Percentiles rank a stretch among this genome's conserved stretches.
Conservation (phyloP, 2,113 vertebrate species). For the Thinocorus orbignyianus region DNA sequence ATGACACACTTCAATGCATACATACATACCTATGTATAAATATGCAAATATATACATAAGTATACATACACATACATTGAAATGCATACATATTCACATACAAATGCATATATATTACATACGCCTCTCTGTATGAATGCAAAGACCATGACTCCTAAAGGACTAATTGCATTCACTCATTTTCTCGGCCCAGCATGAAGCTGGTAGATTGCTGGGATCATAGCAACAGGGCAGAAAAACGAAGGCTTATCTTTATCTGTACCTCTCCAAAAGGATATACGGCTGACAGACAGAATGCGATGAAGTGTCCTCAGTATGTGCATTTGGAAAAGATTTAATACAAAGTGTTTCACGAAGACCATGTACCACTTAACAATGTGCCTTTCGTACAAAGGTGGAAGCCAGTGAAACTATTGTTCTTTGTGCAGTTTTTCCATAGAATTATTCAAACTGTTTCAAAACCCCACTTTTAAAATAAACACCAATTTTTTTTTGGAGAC, state of each 20-base stretch:
- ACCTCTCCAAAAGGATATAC: slow-evolving; percentile 58
- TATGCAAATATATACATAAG: too few relatives aligned
- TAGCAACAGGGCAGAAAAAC: slow-evolving; percentile 62
- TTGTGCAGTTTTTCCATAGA: neutral
- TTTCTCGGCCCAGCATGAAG: slow-evolving; percentile 78
- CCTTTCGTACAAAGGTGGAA: slow-evolving; percentile 61
- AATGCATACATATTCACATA: neutral
- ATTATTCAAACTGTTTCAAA: slow-evolving; percentile 13
- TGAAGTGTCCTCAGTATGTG: slow-evolving; percentile 24
- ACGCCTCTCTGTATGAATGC: neutral
- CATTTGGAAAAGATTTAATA: slow-evolving; percentile 60
- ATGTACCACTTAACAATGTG: slow-evolving; percentile 67
- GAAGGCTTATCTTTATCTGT: slow-evolving; percentile 68
- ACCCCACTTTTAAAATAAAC: slow-evolving; percentile 21
- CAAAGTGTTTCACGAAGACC: slow-evolving; percentile 64
- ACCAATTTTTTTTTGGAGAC: neutral
- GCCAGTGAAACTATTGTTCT: slow-evolving; percentile 35
- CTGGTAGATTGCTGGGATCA: slow-evolving; percentile 70
- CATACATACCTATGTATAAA: neutral
- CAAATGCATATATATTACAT: neutral
- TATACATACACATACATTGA: neutral
- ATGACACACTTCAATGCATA: slow-evolving; percentile 1
- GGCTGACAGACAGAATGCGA: slow-evolving; percentile 39
- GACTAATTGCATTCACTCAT: slow-evolving; percentile 85
- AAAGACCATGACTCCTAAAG: slow-evolving; percentile 74